Evolutionary conservation across 2,797 vertebrate genomes (phyloP).

Genomic region (Phrynocephalus guinanensis): DNA sequence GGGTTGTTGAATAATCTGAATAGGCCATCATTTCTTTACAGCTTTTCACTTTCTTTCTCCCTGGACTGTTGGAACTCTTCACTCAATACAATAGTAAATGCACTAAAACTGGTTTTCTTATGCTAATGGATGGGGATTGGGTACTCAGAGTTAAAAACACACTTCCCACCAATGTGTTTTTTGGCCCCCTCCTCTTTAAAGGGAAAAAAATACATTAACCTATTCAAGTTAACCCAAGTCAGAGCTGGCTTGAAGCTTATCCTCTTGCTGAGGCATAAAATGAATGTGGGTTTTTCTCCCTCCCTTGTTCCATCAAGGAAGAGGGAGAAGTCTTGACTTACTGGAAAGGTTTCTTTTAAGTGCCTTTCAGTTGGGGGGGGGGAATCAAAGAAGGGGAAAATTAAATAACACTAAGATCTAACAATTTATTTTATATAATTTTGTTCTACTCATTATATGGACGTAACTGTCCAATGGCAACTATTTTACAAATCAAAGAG

Average conservation of each 20-base stretch:
- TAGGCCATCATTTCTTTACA: conserved; percentile 90
- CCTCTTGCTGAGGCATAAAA: conserved; percentile 69
- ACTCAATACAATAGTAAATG: conserved; percentile 94
- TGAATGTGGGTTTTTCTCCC: conserved; percentile 63
- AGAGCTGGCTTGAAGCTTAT: conserved; percentile 71
- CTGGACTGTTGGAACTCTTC: conserved; percentile 93
- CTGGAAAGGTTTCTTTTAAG: conserved; percentile 69
- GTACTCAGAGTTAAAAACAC: conserved; percentile 87
- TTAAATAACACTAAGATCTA: conserved; percentile 62
- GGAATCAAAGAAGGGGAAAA: conserved; percentile 66
- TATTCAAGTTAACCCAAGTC: conserved; percentile 76
- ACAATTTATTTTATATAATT: conserved; percentile 59
- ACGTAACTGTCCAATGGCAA: conserved; percentile 39
- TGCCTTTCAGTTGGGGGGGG: conserved; percentile 68
- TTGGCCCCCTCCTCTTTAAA: conserved; percentile 42
- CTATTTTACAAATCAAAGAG: too few relatives aligned
- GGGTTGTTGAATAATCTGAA: conserved; percentile 90
- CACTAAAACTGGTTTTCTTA: conserved; percentile 98
- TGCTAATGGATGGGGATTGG: conserved; percentile 89
- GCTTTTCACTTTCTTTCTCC: conserved; percentile 87
- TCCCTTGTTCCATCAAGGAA: conserved; percentile 64
- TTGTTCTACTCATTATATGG: conserved; percentile 57
- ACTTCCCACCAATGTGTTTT: conserved; percentile 81
- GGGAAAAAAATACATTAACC: conserved; percentile 61
- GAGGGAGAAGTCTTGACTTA: conserved; percentile 64